A percentile compares a stretch with the other conserved stretches of the same genome.
Conservation (phyloP, 2,113 vertebrate genomes). For the Arenaria interpres region DNA sequence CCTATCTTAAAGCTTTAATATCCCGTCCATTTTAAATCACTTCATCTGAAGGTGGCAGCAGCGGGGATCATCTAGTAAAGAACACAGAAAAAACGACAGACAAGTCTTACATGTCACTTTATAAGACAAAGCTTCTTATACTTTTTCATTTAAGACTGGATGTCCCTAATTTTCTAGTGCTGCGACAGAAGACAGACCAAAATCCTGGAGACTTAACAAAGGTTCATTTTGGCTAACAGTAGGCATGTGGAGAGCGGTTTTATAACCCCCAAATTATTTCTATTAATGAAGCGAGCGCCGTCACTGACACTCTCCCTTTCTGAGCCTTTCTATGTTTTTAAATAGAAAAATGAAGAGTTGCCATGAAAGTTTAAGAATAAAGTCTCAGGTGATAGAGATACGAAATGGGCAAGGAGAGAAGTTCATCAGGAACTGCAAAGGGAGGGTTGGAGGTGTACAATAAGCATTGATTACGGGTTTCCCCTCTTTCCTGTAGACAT, state of each 20-base stretch:
- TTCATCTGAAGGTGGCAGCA: slow-evolving; percentile 22
- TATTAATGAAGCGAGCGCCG: not conserved
- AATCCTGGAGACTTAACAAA: not conserved
- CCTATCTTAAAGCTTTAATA: slow-evolving; percentile 41
- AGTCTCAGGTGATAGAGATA: not conserved
- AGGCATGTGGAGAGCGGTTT: not conserved
- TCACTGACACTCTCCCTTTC: not conserved
- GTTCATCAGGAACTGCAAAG: not conserved
- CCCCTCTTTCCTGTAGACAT: not conserved
- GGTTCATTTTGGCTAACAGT: not conserved
- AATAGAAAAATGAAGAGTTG: not conserved
- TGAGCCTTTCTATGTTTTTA: not conserved
- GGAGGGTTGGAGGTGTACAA: not conserved
- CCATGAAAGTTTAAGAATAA: not conserved
- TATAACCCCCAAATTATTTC: not conserved
- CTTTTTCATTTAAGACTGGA: not conserved
- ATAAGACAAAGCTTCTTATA: slow-evolving; percentile 10
- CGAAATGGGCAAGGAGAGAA: not conserved
- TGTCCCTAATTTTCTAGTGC: not conserved
- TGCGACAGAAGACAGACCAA: not conserved
- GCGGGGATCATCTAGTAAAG: not conserved
- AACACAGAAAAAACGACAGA: not conserved
- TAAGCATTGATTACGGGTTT: not conserved
- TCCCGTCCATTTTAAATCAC: slow-evolving; percentile 9
- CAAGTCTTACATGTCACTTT: not conserved